Conservation (phyloP, 2,113 vertebrate genomes). For the Phainopepla nitens region DNA sequence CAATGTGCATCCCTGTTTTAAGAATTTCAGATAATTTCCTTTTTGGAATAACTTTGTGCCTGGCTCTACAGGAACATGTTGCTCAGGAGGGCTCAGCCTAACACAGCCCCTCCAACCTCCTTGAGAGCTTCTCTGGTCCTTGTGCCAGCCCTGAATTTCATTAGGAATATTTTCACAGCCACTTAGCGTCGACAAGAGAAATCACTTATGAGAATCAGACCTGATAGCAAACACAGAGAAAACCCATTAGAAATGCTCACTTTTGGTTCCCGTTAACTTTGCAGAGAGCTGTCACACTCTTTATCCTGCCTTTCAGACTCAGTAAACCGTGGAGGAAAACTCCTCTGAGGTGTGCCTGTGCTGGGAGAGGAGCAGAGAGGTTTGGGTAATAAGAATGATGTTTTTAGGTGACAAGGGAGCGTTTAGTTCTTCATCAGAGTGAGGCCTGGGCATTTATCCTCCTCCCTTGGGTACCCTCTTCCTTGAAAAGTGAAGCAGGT, state of each 20-base stretch:
- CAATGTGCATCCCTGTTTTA: accelerated
- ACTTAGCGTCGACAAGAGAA: background rate
- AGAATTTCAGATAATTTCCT: accelerated
- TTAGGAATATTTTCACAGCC: background rate
- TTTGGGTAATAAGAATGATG: background rate
- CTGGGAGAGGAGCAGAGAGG: background rate
- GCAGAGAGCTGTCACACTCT: background rate
- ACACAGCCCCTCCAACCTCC: background rate
- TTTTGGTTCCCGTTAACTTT: background rate
- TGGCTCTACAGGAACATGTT: background rate
- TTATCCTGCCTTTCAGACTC: background rate
- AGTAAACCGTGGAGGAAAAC: background rate
- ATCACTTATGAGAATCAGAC: background rate
- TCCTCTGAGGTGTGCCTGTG: background rate
- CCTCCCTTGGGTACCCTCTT: accelerated
- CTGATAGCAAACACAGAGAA: background rate
- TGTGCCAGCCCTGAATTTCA: background rate
- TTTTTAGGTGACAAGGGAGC: background rate
- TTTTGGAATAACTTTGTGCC: background rate
- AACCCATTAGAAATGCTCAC: background rate
- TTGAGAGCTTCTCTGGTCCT: background rate
- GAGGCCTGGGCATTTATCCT: background rate
- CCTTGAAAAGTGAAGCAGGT: background rate
- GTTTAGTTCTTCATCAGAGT: background rate
- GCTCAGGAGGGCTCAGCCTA: background rate